Evolutionary conservation across 2,113 vertebrate species (phyloP).

Genomic region (Meriones unguiculatus): DNA sequence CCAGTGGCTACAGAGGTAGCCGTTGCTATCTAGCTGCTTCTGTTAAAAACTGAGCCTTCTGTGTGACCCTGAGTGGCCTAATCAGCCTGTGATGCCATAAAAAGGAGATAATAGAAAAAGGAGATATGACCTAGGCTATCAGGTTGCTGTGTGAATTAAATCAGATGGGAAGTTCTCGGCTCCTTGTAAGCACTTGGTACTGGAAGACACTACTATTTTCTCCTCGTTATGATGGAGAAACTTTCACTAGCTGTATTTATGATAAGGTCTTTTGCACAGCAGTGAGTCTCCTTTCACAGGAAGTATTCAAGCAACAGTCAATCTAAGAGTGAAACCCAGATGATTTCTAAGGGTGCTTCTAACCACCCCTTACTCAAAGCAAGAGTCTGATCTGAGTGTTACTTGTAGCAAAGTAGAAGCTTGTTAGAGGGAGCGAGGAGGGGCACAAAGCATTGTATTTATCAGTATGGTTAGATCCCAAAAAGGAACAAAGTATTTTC

Average conservation of each 20-base stretch:
- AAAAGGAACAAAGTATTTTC: conserved; percentile 51
- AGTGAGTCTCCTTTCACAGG: not conserved
- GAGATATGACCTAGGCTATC: not conserved
- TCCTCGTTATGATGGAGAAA: not conserved
- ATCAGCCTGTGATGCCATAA: conserved; percentile 1
- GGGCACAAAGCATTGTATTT: not conserved
- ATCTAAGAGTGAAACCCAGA: not conserved
- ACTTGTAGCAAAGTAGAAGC: conserved; percentile 46
- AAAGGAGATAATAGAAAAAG: not conserved
- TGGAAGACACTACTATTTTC: conserved; percentile 18
- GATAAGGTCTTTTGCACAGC: not conserved
- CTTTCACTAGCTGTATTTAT: not conserved
- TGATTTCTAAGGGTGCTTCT: conserved; percentile 54
- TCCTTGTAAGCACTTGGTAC: not conserved
- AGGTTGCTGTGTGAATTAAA: conserved; percentile 42
- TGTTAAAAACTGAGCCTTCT: not conserved
- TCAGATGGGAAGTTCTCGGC: not conserved
- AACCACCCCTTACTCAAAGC: conserved; percentile 57
- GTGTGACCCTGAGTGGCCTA: conserved; percentile 23
- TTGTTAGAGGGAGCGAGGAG: not conserved
- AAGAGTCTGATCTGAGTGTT: conserved; percentile 38
- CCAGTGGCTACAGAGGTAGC: not conserved
- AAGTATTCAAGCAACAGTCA: conserved; percentile 13
- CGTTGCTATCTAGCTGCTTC: not conserved
- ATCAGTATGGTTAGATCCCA: not conserved